Evolutionary conservation across 1,140 invertebrate genomes (phyloP), one percentile per base, ranked within the genome.

Genomic region (Aleiodes sp.): DNA sequence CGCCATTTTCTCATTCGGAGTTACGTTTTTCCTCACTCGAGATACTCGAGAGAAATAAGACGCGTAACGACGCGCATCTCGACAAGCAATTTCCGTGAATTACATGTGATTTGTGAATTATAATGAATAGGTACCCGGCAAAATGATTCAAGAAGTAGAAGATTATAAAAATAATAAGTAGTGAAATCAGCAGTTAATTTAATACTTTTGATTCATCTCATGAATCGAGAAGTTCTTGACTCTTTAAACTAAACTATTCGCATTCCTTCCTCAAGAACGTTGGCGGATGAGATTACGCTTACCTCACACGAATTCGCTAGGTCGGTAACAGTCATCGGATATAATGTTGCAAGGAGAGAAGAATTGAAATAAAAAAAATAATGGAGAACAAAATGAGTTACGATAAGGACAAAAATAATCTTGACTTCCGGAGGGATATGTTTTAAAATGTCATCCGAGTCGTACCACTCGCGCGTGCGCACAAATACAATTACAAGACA

Each of bases 401-500:
- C 71, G 73, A 73, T 78, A 80, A 75, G 73, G 71, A 75, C 69
- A 65, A 78, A 76, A 76, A 74, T 75, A 76, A 63, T 72, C 62
- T 31, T 72, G 66, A 75, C 76, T 79, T 79, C 78, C 78, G 78
- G 75, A 76, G 74, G 70, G 71, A 70, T 74, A 73, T 73, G 72
- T 77, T 76, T 76, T 76, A 74, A 75, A 80, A 74, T 75, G 76
- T 75, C 70, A 78, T 68, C 70, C 65, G 78, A 79, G 70, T 72
- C 71, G 63, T 60, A 28, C 39, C 63, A 67, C 46, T 65, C 65
- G 59, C 60, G 67, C 60, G 67, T 63, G 67, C 60, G 59, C 37
- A 59, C 65, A 24, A 52, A 52, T 52, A 21, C 46, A 52, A 67
- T 39, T 41, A 16, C 57, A 41, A 37, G 26, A 8, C 37, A 39